A percentile compares a stretch with the other conserved stretches of the same genome.
These are phyloP conservation scores for Nesogale talazaci DNA, from an alignment of 2,113 vertebrate species.

Conservation along the genomic window DNA sequence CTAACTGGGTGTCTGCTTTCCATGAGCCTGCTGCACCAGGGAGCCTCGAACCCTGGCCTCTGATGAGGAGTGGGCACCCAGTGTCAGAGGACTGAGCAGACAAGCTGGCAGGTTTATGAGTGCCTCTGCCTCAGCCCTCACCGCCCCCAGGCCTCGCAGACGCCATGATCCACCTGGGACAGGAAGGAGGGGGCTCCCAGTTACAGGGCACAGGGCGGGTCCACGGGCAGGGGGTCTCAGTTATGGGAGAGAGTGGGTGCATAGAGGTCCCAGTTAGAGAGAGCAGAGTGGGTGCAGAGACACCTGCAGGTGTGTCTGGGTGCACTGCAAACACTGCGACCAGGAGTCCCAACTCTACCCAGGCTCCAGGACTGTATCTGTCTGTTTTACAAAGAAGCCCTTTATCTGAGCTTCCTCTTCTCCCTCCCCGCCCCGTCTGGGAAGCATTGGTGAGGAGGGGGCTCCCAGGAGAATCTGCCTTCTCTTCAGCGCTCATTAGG, in stretches of 20 bases:
- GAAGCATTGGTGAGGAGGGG: neutral
- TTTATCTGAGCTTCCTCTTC: slow-evolving; percentile 32
- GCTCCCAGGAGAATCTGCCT: slow-evolving; percentile 25
- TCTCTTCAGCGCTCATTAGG: slow-evolving; percentile 40
- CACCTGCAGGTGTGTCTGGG: fast-evolving
- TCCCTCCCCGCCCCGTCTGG: neutral
- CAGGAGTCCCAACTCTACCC: neutral
- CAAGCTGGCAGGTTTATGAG: fast-evolving
- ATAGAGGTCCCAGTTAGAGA: too few relatives aligned
- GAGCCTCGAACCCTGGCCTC: too few relatives aligned
- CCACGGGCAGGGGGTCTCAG: neutral
- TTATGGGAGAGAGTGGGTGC: too few relatives aligned
- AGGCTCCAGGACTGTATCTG: neutral
- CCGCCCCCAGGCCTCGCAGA: too few relatives aligned
- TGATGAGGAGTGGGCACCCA: too few relatives aligned
- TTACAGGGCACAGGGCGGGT: too few relatives aligned
- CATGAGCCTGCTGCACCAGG: neutral
- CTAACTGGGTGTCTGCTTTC: neutral
- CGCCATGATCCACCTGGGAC: too few relatives aligned
- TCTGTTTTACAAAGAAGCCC: slow-evolving; percentile 34
- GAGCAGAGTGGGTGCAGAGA: neutral
- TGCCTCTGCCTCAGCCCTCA: too few relatives aligned
- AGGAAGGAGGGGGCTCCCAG: too few relatives aligned
- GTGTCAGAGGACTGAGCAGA: neutral
- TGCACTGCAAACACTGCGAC: too few relatives aligned